phyloP scores from a whole-genome alignment of 2,113 vertebrate genomes.

The Mesoclemmys tuberculata region DNA sequence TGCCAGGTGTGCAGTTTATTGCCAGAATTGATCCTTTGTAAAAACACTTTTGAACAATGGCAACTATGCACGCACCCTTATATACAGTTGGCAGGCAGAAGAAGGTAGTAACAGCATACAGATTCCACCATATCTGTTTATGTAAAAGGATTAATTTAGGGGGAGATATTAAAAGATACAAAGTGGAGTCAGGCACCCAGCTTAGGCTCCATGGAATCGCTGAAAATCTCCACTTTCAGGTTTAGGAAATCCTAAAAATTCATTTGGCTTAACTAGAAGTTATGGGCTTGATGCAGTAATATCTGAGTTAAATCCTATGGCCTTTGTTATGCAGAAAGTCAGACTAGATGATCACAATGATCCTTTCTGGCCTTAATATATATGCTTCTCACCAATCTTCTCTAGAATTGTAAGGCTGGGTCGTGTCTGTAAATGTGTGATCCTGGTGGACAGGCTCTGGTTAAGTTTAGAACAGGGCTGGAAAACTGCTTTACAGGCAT shows the following conservation, averaged over 20 bases:
- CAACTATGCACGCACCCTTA: not conserved
- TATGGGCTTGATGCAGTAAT: not conserved
- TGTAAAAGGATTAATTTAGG: not conserved
- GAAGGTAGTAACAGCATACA: not conserved
- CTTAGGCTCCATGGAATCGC: not conserved
- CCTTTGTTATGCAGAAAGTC: not conserved
- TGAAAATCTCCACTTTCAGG: not conserved
- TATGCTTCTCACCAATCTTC: not conserved
- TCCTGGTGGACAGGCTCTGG: not conserved
- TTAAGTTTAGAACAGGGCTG: conserved; percentile 21
- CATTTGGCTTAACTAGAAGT: fast-evolving
- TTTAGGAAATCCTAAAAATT: not conserved
- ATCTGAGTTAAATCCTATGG: not conserved
- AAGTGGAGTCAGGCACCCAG: not conserved
- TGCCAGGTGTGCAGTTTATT: not conserved
- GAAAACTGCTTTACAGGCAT: conserved; percentile 45
- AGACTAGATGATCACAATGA: not conserved
- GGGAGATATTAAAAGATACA: not conserved
- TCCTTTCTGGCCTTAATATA: not conserved
- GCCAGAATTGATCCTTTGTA: not conserved
- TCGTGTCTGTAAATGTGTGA: not conserved
- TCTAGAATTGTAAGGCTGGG: not conserved
- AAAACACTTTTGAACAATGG: not conserved
- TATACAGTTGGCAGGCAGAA: not conserved
- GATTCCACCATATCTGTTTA: not conserved